Percentiles rank a stretch among this genome's conserved stretches.
Conservation (phyloP, 2,888 invertebrate genomes). For the Agonopterix arenella region DNA sequence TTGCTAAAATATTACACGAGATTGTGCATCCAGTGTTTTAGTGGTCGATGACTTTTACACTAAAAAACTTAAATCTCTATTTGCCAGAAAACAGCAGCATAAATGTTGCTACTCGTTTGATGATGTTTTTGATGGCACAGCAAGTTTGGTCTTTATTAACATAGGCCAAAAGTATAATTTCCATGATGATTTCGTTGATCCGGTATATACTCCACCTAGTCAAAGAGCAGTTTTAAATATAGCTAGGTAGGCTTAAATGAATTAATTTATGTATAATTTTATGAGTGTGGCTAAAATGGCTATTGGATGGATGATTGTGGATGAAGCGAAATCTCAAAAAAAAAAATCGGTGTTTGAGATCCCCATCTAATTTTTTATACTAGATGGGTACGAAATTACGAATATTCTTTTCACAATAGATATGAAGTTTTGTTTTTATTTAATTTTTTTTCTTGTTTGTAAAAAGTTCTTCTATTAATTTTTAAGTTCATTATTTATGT, state of each 20-base stretch:
- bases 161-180: slow-evolving; percentile 3
- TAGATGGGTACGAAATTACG: slow-evolving; percentile 38
- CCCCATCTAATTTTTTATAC: slow-evolving; percentile 13
- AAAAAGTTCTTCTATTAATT: slow-evolving; percentile 54
- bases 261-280: slow-evolving; percentile 54
- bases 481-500: slow-evolving; percentile 67
- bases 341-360: slow-evolving; percentile 15
- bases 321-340: slow-evolving; percentile 28
- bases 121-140: background rate
- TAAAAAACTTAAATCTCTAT: no score
- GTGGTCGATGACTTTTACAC: no score
- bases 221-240: slow-evolving; percentile 64
- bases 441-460: slow-evolving; percentile 47
- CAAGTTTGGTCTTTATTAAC: slow-evolving; percentile 1
- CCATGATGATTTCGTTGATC: slow-evolving; percentile 25
- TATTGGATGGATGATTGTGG: slow-evolving; percentile 58
- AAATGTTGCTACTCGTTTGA: no score
- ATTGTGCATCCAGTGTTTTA: no score
- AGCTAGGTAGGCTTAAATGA: slow-evolving; percentile 51
- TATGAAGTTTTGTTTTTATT: slow-evolving; percentile 29
- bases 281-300: slow-evolving; percentile 39
- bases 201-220: slow-evolving; percentile 60
- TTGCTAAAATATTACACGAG: no score
- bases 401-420: slow-evolving; percentile 15
- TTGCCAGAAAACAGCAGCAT: no score